Base-by-base conservation (phyloP, 2,113 vertebrate genomes). In the Gymnobelideus leadbeateri region DNA sequence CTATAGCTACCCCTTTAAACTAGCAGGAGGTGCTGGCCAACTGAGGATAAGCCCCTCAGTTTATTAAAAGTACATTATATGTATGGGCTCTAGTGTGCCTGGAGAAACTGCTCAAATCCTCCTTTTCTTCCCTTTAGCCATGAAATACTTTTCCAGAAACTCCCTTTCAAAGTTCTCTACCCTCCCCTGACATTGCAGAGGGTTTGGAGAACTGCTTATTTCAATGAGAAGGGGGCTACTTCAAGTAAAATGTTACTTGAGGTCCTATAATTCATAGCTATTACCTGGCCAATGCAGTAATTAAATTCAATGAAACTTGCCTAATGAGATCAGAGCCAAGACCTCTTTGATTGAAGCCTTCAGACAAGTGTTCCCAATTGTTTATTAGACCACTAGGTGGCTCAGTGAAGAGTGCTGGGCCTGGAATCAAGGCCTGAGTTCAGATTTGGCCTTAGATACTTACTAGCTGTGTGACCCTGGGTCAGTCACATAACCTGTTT, bases 41-140 rank as follows among this genome's bases (percentile, higher is more conserved):
- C 31, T 68, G 28, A 89, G 51, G 89, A 51, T 46, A 92, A 93
- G 14, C 31, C 28, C 31, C 24, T 43, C 89, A 47, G 92, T 55
- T 43, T 55, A 90, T 4, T 31, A 12, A 91, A 91, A 6, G 3
- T 51, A 8, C 1, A 21, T 91, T 92, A 28, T 84, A 21, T 43
- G 19, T 77, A 19, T n/a, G 37, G 68, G 14, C 5, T n/a, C 16
- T 77, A 31, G 31, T n/a, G 37, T 77, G 37, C 23, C 52, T 91
- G 46, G 90, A 91, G 92, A 94, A 89, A 95, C 9, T 96, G 25
- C 8, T 91, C 51, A 53, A 90, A 37, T 0, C 43, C 51, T 94
- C 77, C 92, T 51, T 91, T 97, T 93, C 16, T 94, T 57, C 61
- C 94, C 61, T 90, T 47, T 90, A 77, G 89, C 57, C 92, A 92